These are phyloP conservation scores for Mimachlamys varia DNA, from an alignment of 2,888 invertebrate species.

Conservation along the genomic window DNA sequence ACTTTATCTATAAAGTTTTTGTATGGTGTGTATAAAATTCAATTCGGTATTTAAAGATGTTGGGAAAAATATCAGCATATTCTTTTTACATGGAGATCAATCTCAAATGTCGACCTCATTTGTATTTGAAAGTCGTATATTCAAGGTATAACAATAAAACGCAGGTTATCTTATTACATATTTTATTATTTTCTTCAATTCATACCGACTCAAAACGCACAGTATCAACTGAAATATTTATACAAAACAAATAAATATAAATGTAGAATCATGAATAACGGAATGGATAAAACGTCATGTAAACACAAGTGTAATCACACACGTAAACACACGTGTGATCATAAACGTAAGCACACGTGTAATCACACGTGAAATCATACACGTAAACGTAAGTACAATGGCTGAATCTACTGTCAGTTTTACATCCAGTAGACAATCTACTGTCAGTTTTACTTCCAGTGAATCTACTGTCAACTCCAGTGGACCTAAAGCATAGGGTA, in stretches of 20 bases:
- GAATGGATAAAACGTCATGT: not conserved
- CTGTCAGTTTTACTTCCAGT: not conserved
- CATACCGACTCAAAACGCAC: not conserved
- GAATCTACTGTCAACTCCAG: not conserved
- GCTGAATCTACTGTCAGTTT: not conserved
- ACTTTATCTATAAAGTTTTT: no score
- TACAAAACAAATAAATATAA: slow-evolving; percentile 29
- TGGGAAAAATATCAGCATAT: no score
- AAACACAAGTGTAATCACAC: not conserved
- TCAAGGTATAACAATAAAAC: no score
- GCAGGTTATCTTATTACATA: not conserved
- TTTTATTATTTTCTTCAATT: slow-evolving; percentile 18
- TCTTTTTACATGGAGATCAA: no score
- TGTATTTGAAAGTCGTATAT: no score
- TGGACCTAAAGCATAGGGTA: no score
- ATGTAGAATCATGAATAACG: not conserved
- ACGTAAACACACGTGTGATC: not conserved
- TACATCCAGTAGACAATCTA: not conserved
- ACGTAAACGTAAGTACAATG: not conserved
- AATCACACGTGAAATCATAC: not conserved
- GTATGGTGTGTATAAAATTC: no score
- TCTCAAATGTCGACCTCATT: no score
- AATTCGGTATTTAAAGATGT: no score
- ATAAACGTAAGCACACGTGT: not conserved
- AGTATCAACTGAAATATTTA: not conserved